Conservation (phyloP, 2,888 invertebrate species). For the Ceriagrion tenellum region DNA sequence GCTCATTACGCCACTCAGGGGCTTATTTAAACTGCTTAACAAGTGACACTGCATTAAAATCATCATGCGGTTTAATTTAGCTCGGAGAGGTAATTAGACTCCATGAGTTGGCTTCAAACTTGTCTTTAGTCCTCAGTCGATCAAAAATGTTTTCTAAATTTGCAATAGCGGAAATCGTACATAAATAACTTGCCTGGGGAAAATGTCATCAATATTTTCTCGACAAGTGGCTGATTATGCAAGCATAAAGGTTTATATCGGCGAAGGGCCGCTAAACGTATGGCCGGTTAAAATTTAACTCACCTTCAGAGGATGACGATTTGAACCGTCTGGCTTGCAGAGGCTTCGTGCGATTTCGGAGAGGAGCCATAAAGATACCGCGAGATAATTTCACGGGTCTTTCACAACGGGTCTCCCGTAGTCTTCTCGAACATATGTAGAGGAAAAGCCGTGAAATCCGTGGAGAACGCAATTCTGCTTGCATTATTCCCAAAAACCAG, state of each 20-base stretch:
- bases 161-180: too few species aligned
- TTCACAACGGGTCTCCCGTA: neutral
- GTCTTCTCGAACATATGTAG: neutral
- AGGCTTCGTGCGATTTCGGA: neutral
- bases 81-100: too few species aligned
- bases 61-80: too few species aligned
- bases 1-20: too few species aligned
- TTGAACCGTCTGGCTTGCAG: neutral
- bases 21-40: too few species aligned
- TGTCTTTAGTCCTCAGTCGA: too few species aligned
- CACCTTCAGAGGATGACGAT: neutral
- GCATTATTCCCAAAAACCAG: neutral
- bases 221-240: neutral
- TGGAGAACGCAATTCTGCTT: neutral
- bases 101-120: too few species aligned
- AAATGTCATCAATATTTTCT: too few species aligned
- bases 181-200: too few species aligned
- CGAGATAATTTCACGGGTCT: neutral
- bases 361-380: neutral
- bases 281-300: neutral
- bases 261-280: neutral
- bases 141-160: too few species aligned
- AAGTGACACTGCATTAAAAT: too few species aligned
- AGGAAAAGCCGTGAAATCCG: neutral
- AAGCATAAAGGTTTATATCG: neutral